Conservation (phyloP, 2,888 invertebrate genomes). For the Liopterus haemorrhoidalis region DNA sequence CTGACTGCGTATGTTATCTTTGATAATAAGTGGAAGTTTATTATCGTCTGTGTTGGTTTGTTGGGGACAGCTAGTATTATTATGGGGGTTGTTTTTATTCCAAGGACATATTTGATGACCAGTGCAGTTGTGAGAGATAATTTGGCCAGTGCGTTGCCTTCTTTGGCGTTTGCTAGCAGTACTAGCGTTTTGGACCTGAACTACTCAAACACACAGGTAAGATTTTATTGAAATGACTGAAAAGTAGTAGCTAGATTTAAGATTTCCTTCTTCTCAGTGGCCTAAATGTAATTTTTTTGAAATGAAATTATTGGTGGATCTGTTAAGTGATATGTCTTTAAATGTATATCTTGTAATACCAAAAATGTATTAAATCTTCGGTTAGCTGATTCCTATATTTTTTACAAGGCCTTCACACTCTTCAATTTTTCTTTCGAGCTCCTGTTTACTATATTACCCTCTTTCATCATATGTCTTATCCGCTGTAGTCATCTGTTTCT, state of each 20-base stretch:
- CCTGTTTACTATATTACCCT: too few species aligned
- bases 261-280: too few species aligned
- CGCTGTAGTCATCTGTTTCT: too few species aligned
- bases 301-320: neutral
- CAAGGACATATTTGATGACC: conserved; percentile 63
- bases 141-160: conserved; percentile 51
- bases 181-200: conserved; percentile 43
- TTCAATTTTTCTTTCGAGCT: too few species aligned
- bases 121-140: conserved; percentile 57
- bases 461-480: too few species aligned
- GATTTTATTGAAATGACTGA: conserved; percentile 5
- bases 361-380: too few species aligned
- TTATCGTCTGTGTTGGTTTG: conserved; percentile 55
- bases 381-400: too few species aligned
- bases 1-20: conserved; percentile 52
- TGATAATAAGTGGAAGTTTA: conserved; percentile 51
- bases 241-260: too few species aligned
- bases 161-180: conserved; percentile 45
- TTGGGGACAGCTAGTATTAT: conserved; percentile 58
- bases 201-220: conserved; percentile 44
- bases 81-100: conserved; percentile 59
- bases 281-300: neutral
- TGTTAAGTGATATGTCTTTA: neutral
- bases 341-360: too few species aligned
- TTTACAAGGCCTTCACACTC: too few species aligned